Conservation (phyloP, 2,797 vertebrate genomes). For the Ceyx erithaca region DNA sequence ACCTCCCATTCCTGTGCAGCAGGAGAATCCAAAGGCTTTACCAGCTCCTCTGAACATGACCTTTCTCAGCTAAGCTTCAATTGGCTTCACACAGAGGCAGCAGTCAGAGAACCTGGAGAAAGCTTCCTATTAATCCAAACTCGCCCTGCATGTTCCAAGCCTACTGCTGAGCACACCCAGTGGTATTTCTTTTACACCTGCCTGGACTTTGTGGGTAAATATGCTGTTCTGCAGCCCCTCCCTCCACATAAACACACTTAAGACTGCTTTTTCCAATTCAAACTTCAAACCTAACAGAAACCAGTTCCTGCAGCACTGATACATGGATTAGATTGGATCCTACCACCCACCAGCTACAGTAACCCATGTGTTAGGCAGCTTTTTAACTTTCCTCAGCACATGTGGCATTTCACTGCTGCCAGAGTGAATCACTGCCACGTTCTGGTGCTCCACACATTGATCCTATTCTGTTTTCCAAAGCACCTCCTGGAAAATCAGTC, state of each 20-base stretch:
- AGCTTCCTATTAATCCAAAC: background rate
- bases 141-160: background rate
- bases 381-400: background rate
- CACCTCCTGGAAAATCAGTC: background rate
- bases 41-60: background rate
- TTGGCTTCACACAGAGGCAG: background rate
- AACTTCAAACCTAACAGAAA: background rate
- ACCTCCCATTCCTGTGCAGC: accelerated
- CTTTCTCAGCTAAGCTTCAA: background rate
- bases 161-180: background rate
- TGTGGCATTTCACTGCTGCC: background rate
- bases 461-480: background rate
- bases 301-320: background rate
- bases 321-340: background rate
- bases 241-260: background rate
- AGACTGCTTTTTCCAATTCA: background rate
- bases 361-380: background rate
- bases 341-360: background rate
- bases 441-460: background rate
- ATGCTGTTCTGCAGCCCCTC: background rate
- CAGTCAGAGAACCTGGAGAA: background rate
- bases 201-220: background rate
- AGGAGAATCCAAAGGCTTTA: background rate
- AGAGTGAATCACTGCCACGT: background rate
- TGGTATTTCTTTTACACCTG: background rate